Percentiles rank a stretch among this genome's conserved stretches.
Evolutionary conservation across 1,140 invertebrate species (phyloP).

Genomic region (Sipha flava): DNA sequence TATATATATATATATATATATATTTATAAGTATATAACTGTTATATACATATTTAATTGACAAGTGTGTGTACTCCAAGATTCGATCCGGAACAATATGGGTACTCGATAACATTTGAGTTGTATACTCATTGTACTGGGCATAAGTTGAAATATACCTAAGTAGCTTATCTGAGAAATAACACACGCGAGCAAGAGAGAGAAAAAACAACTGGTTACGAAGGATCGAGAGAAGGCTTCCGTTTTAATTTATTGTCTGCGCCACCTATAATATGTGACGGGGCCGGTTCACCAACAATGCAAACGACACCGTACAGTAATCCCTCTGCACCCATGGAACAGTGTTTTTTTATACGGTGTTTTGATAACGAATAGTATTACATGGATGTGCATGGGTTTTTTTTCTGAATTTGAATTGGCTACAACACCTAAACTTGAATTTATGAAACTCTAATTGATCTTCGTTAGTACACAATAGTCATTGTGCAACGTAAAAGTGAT

Average conservation of each 20-base stretch:
- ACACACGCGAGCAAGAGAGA: neutral
- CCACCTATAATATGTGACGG: neutral
- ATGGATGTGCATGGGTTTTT: neutral
- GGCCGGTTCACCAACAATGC: neutral
- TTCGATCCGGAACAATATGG: neutral
- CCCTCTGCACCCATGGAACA: neutral
- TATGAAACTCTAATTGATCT: neutral
- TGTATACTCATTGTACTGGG: neutral
- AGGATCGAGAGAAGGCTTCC: conserved; percentile 1
- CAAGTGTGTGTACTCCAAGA: neutral
- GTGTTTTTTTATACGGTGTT: neutral
- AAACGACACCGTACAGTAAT: conserved; percentile 7
- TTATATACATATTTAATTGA: neutral
- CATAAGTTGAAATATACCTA: neutral
- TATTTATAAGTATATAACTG: no score
- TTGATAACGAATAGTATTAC: neutral
- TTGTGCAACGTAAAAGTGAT: neutral
- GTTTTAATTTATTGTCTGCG: conserved; percentile 18
- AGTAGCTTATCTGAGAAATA: neutral
- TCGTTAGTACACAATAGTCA: neutral
- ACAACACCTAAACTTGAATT: neutral
- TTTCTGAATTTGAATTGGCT: neutral
- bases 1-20: no score
- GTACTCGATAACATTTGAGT: neutral
- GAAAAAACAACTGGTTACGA: neutral